Conservation (phyloP, 2,113 vertebrate species). For the Bucco capensis region DNA sequence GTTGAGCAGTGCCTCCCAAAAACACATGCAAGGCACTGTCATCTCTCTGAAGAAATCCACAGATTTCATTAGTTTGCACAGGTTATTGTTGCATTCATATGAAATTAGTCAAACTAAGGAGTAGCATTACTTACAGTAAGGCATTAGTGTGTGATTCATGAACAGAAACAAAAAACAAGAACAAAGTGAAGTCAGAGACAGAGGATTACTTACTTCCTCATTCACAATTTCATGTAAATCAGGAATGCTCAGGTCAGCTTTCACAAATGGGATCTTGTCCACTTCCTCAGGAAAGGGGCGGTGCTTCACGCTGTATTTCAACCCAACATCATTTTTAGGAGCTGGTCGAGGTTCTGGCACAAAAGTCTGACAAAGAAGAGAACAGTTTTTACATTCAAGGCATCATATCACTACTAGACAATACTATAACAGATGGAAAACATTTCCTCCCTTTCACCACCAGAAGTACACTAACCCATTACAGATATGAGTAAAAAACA, state of each 20-base stretch:
- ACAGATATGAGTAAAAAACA: not conserved
- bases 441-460: not conserved
- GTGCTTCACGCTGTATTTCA: conserved; percentile 90
- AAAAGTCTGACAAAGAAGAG: conserved; percentile 81
- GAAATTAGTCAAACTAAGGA: not conserved
- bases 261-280: conserved; percentile 95
- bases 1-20: not conserved
- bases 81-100: not conserved
- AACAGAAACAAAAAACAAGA: not conserved
- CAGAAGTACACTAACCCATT: not conserved
- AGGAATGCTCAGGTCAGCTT: conserved; percentile 94
- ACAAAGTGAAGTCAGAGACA: not conserved
- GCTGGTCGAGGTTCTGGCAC: conserved; percentile 86
- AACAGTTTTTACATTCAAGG: not conserved
- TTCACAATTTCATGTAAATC: conserved; percentile 95
- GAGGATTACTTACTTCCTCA: conserved; percentile 82
- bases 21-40: not conserved
- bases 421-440: not conserved
- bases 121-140: not conserved
- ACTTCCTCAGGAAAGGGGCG: conserved; percentile 95
- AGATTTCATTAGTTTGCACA: not conserved
- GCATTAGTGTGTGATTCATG: not conserved
- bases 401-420: not conserved
- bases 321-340: conserved; percentile 87
- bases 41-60: not conserved